Base-by-base conservation (phyloP, 2,797 vertebrate genomes). In the Myoxocephalus aenaeus region DNA sequence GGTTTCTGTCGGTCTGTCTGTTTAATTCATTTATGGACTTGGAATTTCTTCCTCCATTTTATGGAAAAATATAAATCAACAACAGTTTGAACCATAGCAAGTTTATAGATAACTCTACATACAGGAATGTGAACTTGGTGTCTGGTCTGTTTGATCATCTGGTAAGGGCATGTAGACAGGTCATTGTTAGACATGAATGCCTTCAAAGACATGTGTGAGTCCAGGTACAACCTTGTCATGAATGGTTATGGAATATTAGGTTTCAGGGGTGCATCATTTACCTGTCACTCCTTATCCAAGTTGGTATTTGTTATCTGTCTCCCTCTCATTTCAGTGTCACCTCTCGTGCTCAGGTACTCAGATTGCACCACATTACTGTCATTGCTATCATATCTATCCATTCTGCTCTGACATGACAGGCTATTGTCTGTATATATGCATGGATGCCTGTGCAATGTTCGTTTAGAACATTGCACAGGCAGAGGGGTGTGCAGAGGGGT, bases 201-300 rank as follows among this genome's bases (percentile, higher is more conserved):
- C 34, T 75, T 13, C 68, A 71, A 82, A 56, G 32, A 79, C 42
- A 22, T 5, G 22, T 63, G 4, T 36, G 61, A 54, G 65, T 13
- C 12, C 51, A 79, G 64, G 56, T 76, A 64, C 77, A 70, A 69
- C 66, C 70, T 70, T 25, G 20, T 61, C 18, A 42, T 46, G 34
- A 80, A 73, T 67, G 51, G 17, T 79, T 84, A 58, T 46, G 25
- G 32, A 63, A 73, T 59, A 36, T 9, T 27, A 27, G 40, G 27
- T 65, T 69, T 51, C 36, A 57, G 34, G 79, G 65, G 73, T 1
- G 15, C 32, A 77, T 75, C 5, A 59, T 77, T 58, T 67, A 75
- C 51, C 82, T 85, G 82, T 86, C 82, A 64, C 38, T 71, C 17
- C 64, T 81, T 77, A 90, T 90, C 62, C 76, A 51, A 63, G 58